Evolutionary conservation across 2,888 invertebrate genomes (phyloP), one percentile per base, ranked within the genome.

Genomic region (Isoperla grammatica): DNA sequence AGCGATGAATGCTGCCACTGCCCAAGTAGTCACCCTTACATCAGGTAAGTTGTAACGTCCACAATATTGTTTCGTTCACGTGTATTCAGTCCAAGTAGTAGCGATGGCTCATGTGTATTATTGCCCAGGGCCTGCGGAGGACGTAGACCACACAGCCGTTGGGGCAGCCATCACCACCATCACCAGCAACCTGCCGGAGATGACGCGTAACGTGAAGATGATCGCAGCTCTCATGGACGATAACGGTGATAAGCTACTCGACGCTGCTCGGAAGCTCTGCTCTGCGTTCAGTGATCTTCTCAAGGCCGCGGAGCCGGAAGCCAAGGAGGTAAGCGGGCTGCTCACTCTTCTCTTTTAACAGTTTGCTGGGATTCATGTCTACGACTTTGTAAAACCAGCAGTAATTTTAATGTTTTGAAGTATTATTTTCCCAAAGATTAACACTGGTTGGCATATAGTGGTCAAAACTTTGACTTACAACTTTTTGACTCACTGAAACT

Each of bases 1-100:
- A 4, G 97, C 97, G 61, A 98, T 99, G 96, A 98, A 94, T 76
- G 98, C 98, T 0, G 98, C 98, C 59, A 99, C 98, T 0, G 99
- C 99, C 8, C 95, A 97, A 76, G 91, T 97, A 54, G 90, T 96
- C 60, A 94, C 94, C 0, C 79, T 91, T 60, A 95, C 95, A 0
- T 88, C 89, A 2, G 87, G 86, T 77, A 64, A 68, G 70, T 66
- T 57, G 29, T 42, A 42, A 55, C n/a, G n/a, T n/a, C n/a, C n/a
- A n/a, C n/a, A n/a, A n/a, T n/a, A n/a, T n/a, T n/a, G n/a, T n/a
- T n/a, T n/a, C n/a, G n/a, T n/a, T n/a, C n/a, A n/a, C n/a, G n/a
- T n/a, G n/a, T n/a, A n/a, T n/a, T n/a, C n/a, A n/a, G n/a, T n/a
- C n/a, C n/a, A n/a, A n/a, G n/a, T n/a, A n/a, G n/a, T n/a, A n/a